Evolutionary conservation across 2,888 invertebrate genomes (phyloP).

Genomic region (Microctonus brassicae): DNA sequence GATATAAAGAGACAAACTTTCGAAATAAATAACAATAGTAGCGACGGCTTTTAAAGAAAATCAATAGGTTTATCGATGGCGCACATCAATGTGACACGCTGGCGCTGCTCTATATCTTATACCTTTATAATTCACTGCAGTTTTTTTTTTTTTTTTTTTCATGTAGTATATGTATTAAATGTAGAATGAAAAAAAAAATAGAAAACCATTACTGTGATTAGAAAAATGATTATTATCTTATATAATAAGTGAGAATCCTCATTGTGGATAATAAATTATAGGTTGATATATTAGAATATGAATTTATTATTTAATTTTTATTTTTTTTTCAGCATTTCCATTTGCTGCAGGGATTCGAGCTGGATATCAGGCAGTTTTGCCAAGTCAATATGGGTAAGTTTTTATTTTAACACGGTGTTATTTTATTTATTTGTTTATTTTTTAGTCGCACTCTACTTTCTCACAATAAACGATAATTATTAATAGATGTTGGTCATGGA

Average conservation of each 20-base stretch:
- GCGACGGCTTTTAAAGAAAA: not conserved
- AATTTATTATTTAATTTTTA: conserved; percentile 29
- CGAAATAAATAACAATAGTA: not conserved
- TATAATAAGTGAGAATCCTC: not conserved
- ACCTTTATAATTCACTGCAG: not conserved
- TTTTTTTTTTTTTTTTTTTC: too few species aligned
- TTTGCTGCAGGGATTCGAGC: conserved; percentile 83
- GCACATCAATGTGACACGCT: conserved; percentile 13
- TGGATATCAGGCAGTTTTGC: conserved; percentile 84
- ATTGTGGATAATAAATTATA: not conserved
- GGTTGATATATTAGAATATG: not conserved
- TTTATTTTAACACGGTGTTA: not conserved
- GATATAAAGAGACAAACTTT: not conserved
- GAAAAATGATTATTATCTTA: not conserved
- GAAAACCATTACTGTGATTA: not conserved
- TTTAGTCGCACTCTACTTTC: conserved; percentile 10
- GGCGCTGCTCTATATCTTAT: not conserved
- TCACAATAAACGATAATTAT: not conserved
- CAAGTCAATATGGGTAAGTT: conserved; percentile 89
- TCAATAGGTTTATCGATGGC: conserved; percentile 20
- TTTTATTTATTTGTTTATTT: conserved; percentile 13
- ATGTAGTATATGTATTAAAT: not conserved
- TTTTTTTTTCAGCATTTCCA: conserved; percentile 75
- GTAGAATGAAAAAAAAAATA: not conserved
- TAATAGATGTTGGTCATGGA: not conserved